phyloP scores from a whole-genome alignment of 37 sponge, comb jelly and placozoan species.

The Tethya wilhelma region DNA sequence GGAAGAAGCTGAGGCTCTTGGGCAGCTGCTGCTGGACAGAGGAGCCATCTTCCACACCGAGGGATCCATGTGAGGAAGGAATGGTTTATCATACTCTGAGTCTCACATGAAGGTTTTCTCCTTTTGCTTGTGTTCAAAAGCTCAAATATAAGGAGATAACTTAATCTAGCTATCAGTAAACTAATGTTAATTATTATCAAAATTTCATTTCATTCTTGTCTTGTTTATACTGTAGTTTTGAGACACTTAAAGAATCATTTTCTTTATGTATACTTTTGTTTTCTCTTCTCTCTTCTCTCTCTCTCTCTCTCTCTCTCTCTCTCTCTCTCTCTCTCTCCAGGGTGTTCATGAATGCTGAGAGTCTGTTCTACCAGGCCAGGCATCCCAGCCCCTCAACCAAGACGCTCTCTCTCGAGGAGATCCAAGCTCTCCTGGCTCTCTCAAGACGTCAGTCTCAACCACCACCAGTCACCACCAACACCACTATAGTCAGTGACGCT shows the following conservation, averaged over 20 bases:
- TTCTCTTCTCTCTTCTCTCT: neutral
- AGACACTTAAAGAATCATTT: neutral
- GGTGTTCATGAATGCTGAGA: slow-evolving; percentile 74
- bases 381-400: slow-evolving; percentile 22
- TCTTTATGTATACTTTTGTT: too few relatives aligned
- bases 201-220: neutral
- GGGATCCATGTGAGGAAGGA: slow-evolving; percentile 78
- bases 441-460: too few relatives aligned
- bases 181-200: neutral
- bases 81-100: too few relatives aligned
- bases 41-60: slow-evolving; percentile 81
- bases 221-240: too few relatives aligned
- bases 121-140: too few relatives aligned
- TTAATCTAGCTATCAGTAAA: neutral
- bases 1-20: slow-evolving; percentile 64
- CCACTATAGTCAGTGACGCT: neutral
- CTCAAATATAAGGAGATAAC: too few relatives aligned
- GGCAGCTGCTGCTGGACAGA: slow-evolving; percentile 72
- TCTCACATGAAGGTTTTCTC: too few relatives aligned
- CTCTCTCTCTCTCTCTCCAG: slow-evolving; percentile 26
- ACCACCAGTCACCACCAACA: neutral
- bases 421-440: slow-evolving; percentile 42
- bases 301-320: slow-evolving; percentile 5
- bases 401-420: slow-evolving; percentile 49
- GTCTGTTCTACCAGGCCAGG: slow-evolving; percentile 66